Evolutionary conservation across 1,140 invertebrate species (phyloP).

Genomic region (Plutomurus gul): DNA sequence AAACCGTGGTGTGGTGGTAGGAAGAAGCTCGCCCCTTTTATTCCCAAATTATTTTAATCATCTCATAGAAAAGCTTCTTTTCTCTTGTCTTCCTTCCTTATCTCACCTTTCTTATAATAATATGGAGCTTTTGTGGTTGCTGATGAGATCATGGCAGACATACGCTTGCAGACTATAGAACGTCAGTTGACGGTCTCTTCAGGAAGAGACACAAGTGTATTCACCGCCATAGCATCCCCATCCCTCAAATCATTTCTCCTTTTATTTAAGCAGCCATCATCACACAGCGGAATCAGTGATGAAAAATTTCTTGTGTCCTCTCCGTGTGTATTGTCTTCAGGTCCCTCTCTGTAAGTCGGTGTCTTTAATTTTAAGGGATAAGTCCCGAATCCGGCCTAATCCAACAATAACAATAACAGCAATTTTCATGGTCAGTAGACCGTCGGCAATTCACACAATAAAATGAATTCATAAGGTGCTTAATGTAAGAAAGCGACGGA

Average conservation of each 20-base stretch:
- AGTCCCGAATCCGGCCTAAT: slow-evolving; percentile 34
- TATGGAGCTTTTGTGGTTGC: too few species aligned
- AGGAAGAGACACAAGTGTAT: too few species aligned
- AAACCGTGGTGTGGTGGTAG: slow-evolving; percentile 13
- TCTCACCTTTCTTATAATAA: neutral
- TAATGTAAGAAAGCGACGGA: too few species aligned
- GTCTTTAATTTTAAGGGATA: slow-evolving; percentile 34
- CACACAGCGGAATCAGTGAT: too few species aligned
- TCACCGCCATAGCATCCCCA: too few species aligned
- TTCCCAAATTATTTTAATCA: slow-evolving; percentile 45
- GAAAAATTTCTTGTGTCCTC: too few species aligned
- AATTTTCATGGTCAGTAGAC: slow-evolving; percentile 33
- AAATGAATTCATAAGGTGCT: neutral
- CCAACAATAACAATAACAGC: slow-evolving; percentile 28
- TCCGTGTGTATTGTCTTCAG: neutral
- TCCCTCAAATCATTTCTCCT: too few species aligned
- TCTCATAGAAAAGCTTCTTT: slow-evolving; percentile 25
- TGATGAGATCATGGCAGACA: too few species aligned
- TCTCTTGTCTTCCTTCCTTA: neutral
- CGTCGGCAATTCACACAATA: neutral
- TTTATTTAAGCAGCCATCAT: too few species aligned
- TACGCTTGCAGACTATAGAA: too few species aligned
- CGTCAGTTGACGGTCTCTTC: too few species aligned
- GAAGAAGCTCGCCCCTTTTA: slow-evolving; percentile 30
- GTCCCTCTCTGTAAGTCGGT: neutral